Evolutionary conservation across 2,888 invertebrate genomes (phyloP).

Genomic region (Drosophila anomalipes): DNA sequence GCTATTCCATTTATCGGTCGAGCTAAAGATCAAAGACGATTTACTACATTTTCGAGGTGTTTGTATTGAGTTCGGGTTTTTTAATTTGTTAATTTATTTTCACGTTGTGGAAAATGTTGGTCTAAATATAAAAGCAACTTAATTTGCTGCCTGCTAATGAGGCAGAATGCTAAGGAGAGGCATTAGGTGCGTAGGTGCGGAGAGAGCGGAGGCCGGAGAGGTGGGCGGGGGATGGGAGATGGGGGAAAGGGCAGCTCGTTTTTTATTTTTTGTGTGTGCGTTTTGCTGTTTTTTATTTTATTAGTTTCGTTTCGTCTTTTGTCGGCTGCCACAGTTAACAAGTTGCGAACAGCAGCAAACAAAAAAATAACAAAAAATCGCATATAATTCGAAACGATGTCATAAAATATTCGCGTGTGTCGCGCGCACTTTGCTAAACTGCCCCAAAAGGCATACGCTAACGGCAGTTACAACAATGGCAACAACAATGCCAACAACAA

Average conservation of each 20-base stretch:
- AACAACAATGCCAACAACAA: conserved; percentile 54
- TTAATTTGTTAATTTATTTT: conserved; percentile 75
- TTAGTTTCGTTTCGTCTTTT: conserved; percentile 64
- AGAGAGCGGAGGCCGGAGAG: neutral
- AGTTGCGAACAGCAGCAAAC: conserved; percentile 59
- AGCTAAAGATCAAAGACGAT: conserved; percentile 66
- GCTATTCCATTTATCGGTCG: conserved; percentile 53
- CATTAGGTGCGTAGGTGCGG: neutral
- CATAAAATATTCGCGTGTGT: conserved; percentile 79
- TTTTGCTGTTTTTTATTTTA: conserved; percentile 56
- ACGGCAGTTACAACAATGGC: conserved; percentile 52
- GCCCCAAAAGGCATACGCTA: conserved; percentile 62
- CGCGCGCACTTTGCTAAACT: conserved; percentile 65
- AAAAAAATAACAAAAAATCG: conserved; percentile 57
- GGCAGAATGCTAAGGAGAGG: conserved; percentile 21
- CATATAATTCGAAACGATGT: conserved; percentile 75
- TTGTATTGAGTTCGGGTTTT: conserved; percentile 40
- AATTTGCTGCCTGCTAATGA: conserved; percentile 81
- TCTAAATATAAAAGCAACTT: conserved; percentile 76
- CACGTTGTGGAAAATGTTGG: conserved; percentile 24
- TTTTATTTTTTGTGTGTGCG: conserved; percentile 67
- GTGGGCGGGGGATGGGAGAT: neutral
- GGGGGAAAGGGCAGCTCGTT: conserved; percentile 27
- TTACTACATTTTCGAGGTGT: conserved; percentile 26
- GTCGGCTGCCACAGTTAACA: conserved; percentile 71